Percentiles rank a stretch among this genome's conserved stretches.
Conservation (phyloP, 2,797 vertebrate species). For the Erithacus rubecula region DNA sequence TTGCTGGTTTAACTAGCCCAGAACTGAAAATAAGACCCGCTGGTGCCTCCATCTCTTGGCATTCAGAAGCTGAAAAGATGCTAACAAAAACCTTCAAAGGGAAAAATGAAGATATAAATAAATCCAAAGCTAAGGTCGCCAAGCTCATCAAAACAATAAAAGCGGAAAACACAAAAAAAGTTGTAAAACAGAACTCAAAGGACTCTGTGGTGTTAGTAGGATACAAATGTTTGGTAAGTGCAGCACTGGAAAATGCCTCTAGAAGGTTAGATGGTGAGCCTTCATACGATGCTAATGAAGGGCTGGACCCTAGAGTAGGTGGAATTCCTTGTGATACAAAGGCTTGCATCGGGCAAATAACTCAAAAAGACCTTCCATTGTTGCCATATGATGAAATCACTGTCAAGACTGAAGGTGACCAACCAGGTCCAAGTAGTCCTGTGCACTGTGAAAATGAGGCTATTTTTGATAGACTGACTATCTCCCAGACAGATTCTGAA, state of each 20-base stretch:
- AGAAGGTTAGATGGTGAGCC: constrained; percentile 82
- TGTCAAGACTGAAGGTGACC: constrained; percentile 68
- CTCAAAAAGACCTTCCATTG: constrained; percentile 74
- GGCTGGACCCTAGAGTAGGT: constrained; percentile 72
- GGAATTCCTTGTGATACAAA: constrained; percentile 76
- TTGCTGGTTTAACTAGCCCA: constrained; percentile 78
- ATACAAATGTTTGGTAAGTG: constrained; percentile 93
- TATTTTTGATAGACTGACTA: constrained; percentile 74
- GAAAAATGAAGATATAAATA: constrained; percentile 81
- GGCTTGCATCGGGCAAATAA: constrained; percentile 74
- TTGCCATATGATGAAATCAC: constrained; percentile 73
- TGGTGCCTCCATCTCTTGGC: constrained; percentile 78
- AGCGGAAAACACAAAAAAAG: constrained; percentile 91
- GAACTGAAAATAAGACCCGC: constrained; percentile 79
- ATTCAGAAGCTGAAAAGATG: constrained; percentile 84
- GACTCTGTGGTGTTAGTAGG: constrained; percentile 95
- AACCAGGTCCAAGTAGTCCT: constrained; percentile 59
- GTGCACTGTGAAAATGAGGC: constrained; percentile 73
- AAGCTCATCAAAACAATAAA: constrained; percentile 94
- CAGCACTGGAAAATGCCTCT: constrained; percentile 77
- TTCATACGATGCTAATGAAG: constrained; percentile 78
- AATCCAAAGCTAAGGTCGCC: constrained; percentile 93
- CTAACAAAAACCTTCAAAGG: constrained; percentile 78
- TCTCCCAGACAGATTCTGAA: constrained; percentile 84
- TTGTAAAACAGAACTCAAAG: constrained; percentile 91